Percentiles rank a stretch among this genome's conserved stretches.
Evolutionary conservation across 2,888 invertebrate genomes (phyloP).

Genomic region (Tiliacea aurago): DNA sequence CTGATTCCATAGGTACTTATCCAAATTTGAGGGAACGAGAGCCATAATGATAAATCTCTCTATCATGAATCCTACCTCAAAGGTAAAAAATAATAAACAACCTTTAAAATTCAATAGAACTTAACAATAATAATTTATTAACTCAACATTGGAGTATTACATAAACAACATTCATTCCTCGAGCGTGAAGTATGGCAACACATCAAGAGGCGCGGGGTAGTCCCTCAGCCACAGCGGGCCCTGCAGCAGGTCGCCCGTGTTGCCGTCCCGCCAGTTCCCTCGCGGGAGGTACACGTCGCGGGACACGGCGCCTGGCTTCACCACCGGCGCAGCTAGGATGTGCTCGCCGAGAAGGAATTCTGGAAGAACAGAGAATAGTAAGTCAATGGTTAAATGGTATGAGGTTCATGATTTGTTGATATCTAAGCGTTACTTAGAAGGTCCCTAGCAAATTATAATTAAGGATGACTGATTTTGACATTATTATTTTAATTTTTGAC

Average conservation of each 20-base stretch:
- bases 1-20: too few species aligned
- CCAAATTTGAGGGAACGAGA: not conserved
- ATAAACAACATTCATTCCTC: slow-evolving; percentile 64
- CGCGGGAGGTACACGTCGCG: slow-evolving; percentile 93
- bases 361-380: slow-evolving; percentile 70
- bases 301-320: slow-evolving; percentile 89
- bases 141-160: slow-evolving; percentile 38
- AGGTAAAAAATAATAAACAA: not conserved
- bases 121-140: slow-evolving; percentile 29
- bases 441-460: not conserved
- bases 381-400: not conserved
- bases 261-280: slow-evolving; percentile 92
- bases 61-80: not conserved
- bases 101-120: not conserved
- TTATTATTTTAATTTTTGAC: too few species aligned
- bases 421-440: not conserved
- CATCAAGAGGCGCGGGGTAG: slow-evolving; percentile 92
- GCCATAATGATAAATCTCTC: not conserved
- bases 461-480: too few species aligned
- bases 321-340: slow-evolving; percentile 93
- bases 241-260: slow-evolving; percentile 73
- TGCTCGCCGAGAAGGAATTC: slow-evolving; percentile 94
- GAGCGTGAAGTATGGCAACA: slow-evolving; percentile 91
- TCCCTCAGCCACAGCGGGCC: slow-evolving; percentile 91
- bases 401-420: not conserved